Percentiles rank a stretch among this genome's conserved stretches.
These are phyloP conservation scores for Heliothis virescens DNA, from an alignment of 1,140 invertebrate species.

Conservation along the genomic window DNA sequence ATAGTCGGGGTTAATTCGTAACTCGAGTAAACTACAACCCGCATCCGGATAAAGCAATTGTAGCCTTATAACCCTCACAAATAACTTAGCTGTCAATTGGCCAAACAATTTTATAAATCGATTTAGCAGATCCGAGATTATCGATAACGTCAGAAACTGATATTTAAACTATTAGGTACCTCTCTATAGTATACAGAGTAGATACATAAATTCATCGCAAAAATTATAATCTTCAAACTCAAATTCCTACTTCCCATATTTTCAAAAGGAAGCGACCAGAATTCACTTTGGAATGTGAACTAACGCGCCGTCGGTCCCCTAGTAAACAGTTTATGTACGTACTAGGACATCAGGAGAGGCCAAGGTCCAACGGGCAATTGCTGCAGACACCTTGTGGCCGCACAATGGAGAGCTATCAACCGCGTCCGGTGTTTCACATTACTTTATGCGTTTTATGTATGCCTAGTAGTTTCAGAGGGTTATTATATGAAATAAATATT, in stretches of 20 bases:
- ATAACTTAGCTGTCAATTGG: no score
- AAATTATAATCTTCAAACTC: background rate
- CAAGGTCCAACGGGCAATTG: constrained; percentile 65
- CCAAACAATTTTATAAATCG: no score
- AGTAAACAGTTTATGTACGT: constrained; percentile 50
- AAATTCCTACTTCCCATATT: background rate
- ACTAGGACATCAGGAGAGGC: constrained; percentile 63
- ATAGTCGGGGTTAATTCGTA: no score
- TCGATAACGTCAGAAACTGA: no score
- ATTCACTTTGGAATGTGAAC: constrained; percentile 1
- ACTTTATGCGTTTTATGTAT: constrained; percentile 13
- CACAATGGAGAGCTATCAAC: constrained; percentile 65
- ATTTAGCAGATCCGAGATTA: no score
- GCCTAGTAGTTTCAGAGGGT: constrained; percentile 50
- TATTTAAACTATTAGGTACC: no score
- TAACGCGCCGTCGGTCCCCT: constrained; percentile 3
- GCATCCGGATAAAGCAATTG: no score
- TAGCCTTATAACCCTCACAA: no score
- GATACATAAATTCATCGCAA: background rate
- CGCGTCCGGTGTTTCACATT: constrained; percentile 57
- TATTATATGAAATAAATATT: constrained; percentile 32
- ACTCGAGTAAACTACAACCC: no score
- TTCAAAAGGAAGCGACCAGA: background rate
- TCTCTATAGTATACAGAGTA: no score
- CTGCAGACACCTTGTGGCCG: constrained; percentile 58